Evolutionary conservation across 2,797 vertebrate species (phyloP), one percentile per base, ranked within the genome.

Genomic region (Knipowitschia caucasica): DNA sequence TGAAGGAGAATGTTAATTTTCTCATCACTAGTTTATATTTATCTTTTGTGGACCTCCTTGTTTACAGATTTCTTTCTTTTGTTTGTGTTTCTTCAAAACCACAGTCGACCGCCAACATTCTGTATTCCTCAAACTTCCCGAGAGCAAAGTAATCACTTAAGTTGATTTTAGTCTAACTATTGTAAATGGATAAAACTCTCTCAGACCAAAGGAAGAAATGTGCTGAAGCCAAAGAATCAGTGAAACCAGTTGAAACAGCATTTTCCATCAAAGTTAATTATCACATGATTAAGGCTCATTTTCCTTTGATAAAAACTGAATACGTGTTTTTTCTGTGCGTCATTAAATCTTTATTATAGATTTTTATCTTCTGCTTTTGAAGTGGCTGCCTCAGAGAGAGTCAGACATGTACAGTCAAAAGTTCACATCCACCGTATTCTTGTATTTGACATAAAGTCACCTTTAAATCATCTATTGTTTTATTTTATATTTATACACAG

Each of bases 331-430:
- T 30, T 45, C 43, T 11, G 25, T 4, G n/a, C 25, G 1, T 1
- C 15, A 26, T 10, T 39, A 36, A 60, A 62, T 34, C 4, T 33
- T 54, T 46, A 53, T 59, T 59, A 69, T 56, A 45, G 14, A 11
- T n/a, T 18, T 46, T 46, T 20, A 17, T 11, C 26, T 10, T 5
- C 2, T 20, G 26, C 43, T 29, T 46, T 46, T 17, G 26, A 46
- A 29, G 26, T 18, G 25, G 23, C 40, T n/a, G 14, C 12, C 12
- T 21, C 36, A 11, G 18, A 39, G 36, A 39, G 18, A 2, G 1
- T n/a, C 12, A 5, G 14, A 34, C 12, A 34, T 34, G 12, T n/a
- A 18, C 17, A 21, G 17, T n/a, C n/a, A n/a, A n/a, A n/a, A n/a
- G n/a, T n/a, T n/a, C n/a, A n/a, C n/a, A n/a, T n/a, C n/a, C n/a